phyloP scores from a whole-genome alignment of 1,140 invertebrate genomes.

The Bombus breviceps region DNA sequence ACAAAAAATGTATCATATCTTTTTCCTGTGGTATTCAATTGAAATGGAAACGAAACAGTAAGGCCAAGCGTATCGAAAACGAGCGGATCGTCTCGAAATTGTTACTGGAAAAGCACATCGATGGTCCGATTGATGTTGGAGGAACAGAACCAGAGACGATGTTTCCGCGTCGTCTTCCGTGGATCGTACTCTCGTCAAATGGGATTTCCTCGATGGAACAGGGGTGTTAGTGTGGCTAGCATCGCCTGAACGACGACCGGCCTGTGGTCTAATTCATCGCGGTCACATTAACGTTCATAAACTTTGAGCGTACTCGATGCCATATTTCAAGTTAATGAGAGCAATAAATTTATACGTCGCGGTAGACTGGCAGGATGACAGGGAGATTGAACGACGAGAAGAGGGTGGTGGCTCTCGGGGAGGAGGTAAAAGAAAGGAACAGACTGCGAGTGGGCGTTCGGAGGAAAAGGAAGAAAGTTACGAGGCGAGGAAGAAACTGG shows the following conservation, averaged over 20 bases:
- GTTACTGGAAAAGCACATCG: no score
- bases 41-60: no score
- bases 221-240: no score
- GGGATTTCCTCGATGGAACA: constrained; percentile 47
- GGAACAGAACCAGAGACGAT: no score
- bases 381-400: constrained; percentile 66
- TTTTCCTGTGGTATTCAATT: no score
- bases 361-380: constrained; percentile 68
- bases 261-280: constrained; percentile 59
- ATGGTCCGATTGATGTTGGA: no score
- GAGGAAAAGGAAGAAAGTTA: constrained; percentile 26
- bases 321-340: constrained; percentile 76
- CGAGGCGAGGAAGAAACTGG: background rate
- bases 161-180: no score
- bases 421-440: constrained; percentile 9
- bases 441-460: background rate
- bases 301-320: constrained; percentile 72
- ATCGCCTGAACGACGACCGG: constrained; percentile 53
- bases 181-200: constrained; percentile 10
- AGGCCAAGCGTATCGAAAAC: no score
- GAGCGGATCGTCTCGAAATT: no score
- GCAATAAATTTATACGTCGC: constrained; percentile 75
- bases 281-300: constrained; percentile 76
- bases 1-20: no score
- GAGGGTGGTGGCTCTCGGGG: background rate